Evolutionary conservation across 2,888 invertebrate genomes (phyloP).

Genomic region (Drosophila emarginata): DNA sequence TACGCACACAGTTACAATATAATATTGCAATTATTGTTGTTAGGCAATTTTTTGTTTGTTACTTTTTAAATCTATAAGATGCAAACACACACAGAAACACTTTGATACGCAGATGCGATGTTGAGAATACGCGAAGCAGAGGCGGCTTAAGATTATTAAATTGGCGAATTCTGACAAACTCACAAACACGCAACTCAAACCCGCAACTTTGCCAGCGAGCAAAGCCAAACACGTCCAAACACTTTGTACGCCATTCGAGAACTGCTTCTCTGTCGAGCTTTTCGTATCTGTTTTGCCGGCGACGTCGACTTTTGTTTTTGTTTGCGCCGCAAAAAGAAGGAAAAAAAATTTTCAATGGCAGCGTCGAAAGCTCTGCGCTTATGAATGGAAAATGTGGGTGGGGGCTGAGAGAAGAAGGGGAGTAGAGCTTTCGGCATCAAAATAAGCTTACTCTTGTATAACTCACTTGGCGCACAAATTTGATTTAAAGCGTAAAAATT

Average conservation of each 20-base stretch:
- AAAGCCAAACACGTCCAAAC: slow-evolving; percentile 69
- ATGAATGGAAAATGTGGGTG: slow-evolving; percentile 60
- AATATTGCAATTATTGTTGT: slow-evolving; percentile 4
- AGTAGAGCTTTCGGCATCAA: too few species aligned
- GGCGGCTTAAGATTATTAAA: slow-evolving; percentile 4
- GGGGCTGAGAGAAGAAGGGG: background rate
- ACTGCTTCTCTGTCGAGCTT: background rate
- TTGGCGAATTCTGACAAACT: background rate
- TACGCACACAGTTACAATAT: slow-evolving; percentile 10
- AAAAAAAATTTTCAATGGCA: slow-evolving; percentile 68
- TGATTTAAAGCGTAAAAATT: too few species aligned
- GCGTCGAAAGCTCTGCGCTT: slow-evolving; percentile 60
- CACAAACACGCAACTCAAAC: slow-evolving; percentile 29
- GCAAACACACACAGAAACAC: background rate
- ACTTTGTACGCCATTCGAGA: slow-evolving; percentile 15
- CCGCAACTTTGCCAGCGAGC: slow-evolving; percentile 58
- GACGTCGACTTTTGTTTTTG: slow-evolving; percentile 65
- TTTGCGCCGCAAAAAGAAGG: slow-evolving; percentile 61
- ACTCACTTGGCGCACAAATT: too few species aligned
- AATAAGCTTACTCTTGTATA: too few species aligned
- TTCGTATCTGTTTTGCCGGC: slow-evolving; percentile 4
- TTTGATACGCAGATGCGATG: slow-evolving; percentile 7
- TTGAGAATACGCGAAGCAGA: background rate
- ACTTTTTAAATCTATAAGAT: background rate
- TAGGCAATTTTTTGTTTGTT: slow-evolving; percentile 13